Evolutionary conservation across 92 coral and sea anemone genomes (phyloP).

Genomic region (Porites divaricata): DNA sequence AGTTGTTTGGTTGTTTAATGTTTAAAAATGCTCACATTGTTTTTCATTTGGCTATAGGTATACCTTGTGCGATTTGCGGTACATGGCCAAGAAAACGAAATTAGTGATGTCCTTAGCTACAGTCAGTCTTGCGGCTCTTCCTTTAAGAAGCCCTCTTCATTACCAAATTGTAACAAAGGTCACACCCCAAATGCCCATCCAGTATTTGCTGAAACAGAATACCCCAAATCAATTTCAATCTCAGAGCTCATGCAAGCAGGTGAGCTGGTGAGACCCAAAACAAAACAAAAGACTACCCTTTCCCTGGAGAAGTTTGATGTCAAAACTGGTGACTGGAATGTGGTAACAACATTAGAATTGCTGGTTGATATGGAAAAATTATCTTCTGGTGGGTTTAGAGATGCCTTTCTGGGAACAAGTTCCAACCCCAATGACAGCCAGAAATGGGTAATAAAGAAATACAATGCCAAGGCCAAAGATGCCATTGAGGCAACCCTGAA

Average conservation of each 20-base stretch:
- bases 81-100: conserved; percentile 13
- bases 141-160: background rate
- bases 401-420: conserved; percentile 57
- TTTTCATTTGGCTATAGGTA: background rate
- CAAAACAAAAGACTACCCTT: conserved; percentile 15
- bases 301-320: conserved; percentile 20
- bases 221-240: conserved; percentile 8
- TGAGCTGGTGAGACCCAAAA: conserved; percentile 17
- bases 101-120: background rate
- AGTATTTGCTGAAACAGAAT: conserved; percentile 7
- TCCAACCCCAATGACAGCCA: background rate
- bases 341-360: background rate
- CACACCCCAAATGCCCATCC: background rate
- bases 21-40: no score
- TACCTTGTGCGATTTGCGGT: conserved; percentile 22
- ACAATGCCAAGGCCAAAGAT: conserved; percentile 45
- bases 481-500: conserved; percentile 42
- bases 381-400: conserved; percentile 21
- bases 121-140: conserved; percentile 1
- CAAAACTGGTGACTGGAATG: conserved; percentile 5
- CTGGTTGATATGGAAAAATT: conserved; percentile 10
- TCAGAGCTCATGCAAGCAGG: conserved; percentile 17
- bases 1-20: no score
- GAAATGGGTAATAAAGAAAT: conserved; percentile 69
- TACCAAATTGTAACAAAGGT: background rate